Base-by-base conservation (phyloP, 1,140 invertebrate species). In the Drosophila ohnishii region DNA sequence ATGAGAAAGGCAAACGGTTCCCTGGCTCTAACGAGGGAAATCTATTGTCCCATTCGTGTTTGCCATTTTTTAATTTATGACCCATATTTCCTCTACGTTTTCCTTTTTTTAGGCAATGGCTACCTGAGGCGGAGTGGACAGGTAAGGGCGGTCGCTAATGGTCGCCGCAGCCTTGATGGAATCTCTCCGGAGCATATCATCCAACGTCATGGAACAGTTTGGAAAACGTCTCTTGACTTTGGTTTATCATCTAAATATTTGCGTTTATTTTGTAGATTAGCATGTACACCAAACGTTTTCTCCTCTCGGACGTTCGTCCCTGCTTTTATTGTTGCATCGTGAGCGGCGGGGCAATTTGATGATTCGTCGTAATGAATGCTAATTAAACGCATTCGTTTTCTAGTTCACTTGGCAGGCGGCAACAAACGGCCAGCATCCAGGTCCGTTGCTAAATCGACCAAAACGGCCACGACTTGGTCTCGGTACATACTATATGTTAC, bases 321-420 rank as follows among this genome's bases (percentile, higher is more conserved):
- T 51, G 55, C 51, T 59, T 83, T 84, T 84, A 76, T 84, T 84
- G 80, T 84, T 84, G 80, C 80, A 83, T 61, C 65, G 76, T 78
- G 75, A 78, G 53, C 66, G 77, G 42, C 34, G 55, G 56, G 70
- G 70, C 77, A 88, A 88, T 88, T 84, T 88, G 84, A 88, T 88
- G 80, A 88, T 84, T 78, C 80, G 71, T 90, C 83, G 87, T 90
- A 90, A 90, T 90, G 83, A 90, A 90, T 87, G 87, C 88, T 90
- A 90, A 90, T 90, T 90, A 90, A 84, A 81, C 73, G 87, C 77
- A 90, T 90, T 85, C 80, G 84, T 87, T 90, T 89, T 90, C 87
- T 90, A 90, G 87, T 90, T 84, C 87, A 90, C 51, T 90, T 87
- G 81, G 47, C 62, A 71, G 60, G 56, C 60, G 75, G 67, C 51